Evolutionary conservation across 1,140 invertebrate species (phyloP).

Genomic region (Macrosteles quadrilineatus): DNA sequence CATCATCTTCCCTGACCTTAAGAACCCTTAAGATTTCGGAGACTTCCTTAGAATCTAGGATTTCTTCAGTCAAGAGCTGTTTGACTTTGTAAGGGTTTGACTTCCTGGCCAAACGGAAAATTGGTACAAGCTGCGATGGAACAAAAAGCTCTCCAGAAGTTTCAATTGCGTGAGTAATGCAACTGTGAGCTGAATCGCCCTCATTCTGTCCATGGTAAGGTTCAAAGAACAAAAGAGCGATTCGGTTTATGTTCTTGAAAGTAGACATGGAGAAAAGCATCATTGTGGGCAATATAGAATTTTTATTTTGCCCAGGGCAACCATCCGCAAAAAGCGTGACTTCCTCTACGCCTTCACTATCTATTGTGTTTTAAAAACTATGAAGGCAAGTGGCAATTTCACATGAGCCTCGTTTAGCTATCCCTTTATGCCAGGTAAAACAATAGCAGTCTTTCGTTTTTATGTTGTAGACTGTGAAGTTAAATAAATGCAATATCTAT

Average conservation of each 20-base stretch:
- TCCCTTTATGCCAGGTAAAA: conserved; percentile 43
- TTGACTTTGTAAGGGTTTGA: background rate
- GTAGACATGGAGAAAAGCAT: background rate
- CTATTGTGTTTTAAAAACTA: conserved; percentile 36
- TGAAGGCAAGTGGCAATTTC: conserved; percentile 44
- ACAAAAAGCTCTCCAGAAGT: background rate
- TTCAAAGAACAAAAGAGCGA: background rate
- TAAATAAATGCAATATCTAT: too few relatives aligned
- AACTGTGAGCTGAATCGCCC: background rate
- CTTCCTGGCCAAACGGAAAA: too few relatives aligned
- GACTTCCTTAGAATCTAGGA: background rate
- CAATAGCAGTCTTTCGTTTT: conserved; percentile 38
- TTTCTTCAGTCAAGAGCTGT: background rate
- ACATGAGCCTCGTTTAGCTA: conserved; percentile 40
- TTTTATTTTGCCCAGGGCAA: background rate
- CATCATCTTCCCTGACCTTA: background rate
- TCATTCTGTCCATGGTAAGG: background rate
- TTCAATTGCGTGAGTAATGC: background rate
- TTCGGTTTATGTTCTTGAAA: background rate
- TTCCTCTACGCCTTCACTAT: background rate
- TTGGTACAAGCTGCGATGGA: too few relatives aligned
- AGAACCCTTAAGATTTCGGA: too few relatives aligned
- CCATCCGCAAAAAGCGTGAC: background rate
- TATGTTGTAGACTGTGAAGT: conserved; percentile 44
- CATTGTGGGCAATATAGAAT: background rate